Conservation (phyloP, 2,797 vertebrate species). For the Sparus aurata region DNA sequence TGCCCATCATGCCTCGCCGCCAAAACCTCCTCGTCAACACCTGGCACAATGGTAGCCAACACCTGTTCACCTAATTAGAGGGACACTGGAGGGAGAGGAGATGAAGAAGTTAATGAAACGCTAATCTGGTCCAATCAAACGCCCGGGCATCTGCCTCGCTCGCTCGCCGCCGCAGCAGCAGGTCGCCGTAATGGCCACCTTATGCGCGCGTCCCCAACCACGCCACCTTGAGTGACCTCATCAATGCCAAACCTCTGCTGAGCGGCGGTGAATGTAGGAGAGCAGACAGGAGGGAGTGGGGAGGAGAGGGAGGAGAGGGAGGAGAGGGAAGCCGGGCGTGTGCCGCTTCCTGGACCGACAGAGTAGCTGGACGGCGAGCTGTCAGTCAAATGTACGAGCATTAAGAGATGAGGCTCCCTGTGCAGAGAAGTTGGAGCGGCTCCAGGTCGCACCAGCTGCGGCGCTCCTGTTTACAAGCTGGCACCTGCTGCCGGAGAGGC, state of each 20-base stretch:
- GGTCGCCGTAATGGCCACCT: constrained; percentile 64
- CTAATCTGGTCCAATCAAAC: constrained; percentile 72
- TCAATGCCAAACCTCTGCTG: constrained; percentile 34
- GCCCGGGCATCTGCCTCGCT: constrained; percentile 44
- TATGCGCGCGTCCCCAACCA: constrained; percentile 57
- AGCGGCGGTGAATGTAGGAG: constrained; percentile 19
- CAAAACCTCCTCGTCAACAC: constrained; percentile 73
- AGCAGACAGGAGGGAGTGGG: constrained; percentile 10
- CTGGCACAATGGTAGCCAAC: constrained; percentile 75
- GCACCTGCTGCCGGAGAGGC: constrained; percentile 71
- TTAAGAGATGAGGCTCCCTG: constrained; percentile 69
- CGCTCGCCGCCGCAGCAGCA: constrained; percentile 42
- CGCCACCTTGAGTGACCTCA: constrained; percentile 64
- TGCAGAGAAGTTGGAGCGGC: constrained; percentile 69
- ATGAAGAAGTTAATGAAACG: constrained; percentile 72
- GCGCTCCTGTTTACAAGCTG: constrained; percentile 75
- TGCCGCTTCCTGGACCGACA: constrained; percentile 49
- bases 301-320: neutral
- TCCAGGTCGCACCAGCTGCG: constrained; percentile 80
- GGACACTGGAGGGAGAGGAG: constrained; percentile 66
- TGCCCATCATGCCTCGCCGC: constrained; percentile 63
- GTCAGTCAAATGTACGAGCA: constrained; percentile 69
- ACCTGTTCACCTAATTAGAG: constrained; percentile 79
- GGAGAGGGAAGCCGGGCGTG: neutral
- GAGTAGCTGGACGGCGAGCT: constrained; percentile 50